Evolutionary conservation across 1,140 invertebrate species (phyloP).

Genomic region (Lepidurus couesii): DNA sequence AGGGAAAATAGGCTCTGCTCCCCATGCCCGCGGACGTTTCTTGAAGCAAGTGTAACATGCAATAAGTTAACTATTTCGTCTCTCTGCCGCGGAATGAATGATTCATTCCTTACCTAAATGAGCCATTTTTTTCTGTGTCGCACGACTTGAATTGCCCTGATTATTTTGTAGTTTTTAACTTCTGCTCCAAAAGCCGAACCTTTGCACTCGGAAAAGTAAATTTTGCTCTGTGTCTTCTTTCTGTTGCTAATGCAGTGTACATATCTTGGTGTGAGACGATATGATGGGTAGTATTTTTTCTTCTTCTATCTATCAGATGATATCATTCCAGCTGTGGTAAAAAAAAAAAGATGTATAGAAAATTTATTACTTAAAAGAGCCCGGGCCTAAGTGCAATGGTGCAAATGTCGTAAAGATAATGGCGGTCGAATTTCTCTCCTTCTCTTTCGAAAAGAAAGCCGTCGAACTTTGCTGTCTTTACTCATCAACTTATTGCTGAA

Average conservation of each 20-base stretch:
- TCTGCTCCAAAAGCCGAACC: background rate
- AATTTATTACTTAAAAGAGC: background rate
- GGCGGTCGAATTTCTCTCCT: background rate
- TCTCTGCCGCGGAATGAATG: constrained; percentile 8
- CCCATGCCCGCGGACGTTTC: background rate
- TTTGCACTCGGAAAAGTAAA: background rate
- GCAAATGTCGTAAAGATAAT: background rate
- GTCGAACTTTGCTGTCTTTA: background rate
- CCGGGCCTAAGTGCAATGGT: constrained; percentile 17
- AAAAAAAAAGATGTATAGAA: constrained; percentile 12
- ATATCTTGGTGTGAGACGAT: background rate
- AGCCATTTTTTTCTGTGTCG: background rate
- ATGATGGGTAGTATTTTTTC: background rate
- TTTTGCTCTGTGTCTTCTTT: background rate
- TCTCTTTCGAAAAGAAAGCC: background rate
- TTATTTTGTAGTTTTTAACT: background rate
- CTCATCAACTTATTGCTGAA: background rate
- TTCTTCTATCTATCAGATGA: background rate
- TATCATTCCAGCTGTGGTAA: constrained; percentile 14
- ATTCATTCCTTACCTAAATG: background rate
- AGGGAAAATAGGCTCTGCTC: constrained; percentile 2
- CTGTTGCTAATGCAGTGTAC: background rate
- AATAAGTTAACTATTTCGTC: constrained; percentile 20
- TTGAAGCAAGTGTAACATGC: constrained; percentile 22
- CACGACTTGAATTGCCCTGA: background rate